Percentiles rank a stretch among this genome's conserved stretches.
These are phyloP conservation scores for Tursiops truncatus DNA, from an alignment of 2,113 vertebrate genomes.

Conservation along the genomic window DNA sequence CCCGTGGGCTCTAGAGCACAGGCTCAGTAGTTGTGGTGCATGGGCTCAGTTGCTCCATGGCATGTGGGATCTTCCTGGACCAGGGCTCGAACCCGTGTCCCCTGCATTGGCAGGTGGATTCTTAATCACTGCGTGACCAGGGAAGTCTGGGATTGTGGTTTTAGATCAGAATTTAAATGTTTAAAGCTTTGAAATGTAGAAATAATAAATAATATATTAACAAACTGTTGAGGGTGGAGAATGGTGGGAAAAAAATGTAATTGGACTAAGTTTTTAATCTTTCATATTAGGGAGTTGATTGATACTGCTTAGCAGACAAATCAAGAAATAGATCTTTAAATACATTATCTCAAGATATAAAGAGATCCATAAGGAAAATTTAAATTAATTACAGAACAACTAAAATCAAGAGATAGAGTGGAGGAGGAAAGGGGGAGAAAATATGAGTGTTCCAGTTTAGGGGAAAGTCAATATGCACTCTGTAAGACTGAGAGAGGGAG, in stretches of 20 bases:
- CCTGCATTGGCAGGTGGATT: no score
- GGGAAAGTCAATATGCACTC: not conserved
- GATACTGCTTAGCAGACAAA: not conserved
- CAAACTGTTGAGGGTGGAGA: not conserved
- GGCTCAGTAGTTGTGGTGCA: no score
- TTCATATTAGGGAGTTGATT: not conserved
- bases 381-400: not conserved
- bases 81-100: no score
- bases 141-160: not conserved
- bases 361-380: not conserved
- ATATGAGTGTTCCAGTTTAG: not conserved
- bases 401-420: not conserved
- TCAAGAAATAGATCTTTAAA: not conserved
- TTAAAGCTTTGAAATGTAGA: slow-evolving; percentile 15
- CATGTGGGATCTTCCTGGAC: no score
- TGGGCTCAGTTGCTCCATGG: no score
- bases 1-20: no score
- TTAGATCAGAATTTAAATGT: not conserved
- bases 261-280: not conserved
- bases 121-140: no score
- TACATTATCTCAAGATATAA: not conserved
- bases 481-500: not conserved
- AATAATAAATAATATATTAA: not conserved
- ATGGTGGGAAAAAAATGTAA: not conserved
- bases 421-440: not conserved